phyloP scores from a whole-genome alignment of 2,888 invertebrate genomes.

The Ormyrus pomaceus region DNA sequence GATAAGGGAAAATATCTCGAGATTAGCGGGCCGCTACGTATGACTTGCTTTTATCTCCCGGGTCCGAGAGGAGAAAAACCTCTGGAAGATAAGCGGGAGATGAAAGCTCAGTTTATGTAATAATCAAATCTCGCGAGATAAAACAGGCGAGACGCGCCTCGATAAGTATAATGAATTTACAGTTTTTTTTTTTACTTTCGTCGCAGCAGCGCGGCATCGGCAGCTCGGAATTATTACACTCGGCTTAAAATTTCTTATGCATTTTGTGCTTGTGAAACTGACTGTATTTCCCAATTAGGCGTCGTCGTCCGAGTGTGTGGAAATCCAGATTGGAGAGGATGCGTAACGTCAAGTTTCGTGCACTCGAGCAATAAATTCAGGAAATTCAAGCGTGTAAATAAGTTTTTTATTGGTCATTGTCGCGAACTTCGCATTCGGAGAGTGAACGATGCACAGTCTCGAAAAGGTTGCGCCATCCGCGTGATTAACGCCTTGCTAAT shows the following conservation, averaged over 20 bases:
- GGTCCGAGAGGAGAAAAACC: background rate
- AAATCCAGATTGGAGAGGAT: background rate
- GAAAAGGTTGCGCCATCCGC: constrained; percentile 41
- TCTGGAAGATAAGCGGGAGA: too few species aligned
- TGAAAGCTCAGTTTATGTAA: too few species aligned
- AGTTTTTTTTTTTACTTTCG: too few species aligned
- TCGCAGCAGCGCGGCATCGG: too few species aligned
- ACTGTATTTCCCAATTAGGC: constrained; percentile 4
- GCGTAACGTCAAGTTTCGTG: constrained; percentile 6
- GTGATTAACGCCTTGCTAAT: constrained; percentile 50
- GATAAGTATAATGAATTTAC: too few species aligned
- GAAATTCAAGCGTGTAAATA: constrained; percentile 57
- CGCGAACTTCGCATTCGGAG: constrained; percentile 16
- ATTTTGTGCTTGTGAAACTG: background rate
- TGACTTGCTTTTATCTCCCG: too few species aligned
- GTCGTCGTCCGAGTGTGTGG: background rate
- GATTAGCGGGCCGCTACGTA: too few species aligned
- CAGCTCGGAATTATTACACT: constrained; percentile 7
- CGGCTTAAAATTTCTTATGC: background rate
- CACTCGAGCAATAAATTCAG: constrained; percentile 57
- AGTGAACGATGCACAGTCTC: background rate
- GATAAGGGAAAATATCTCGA: too few species aligned
- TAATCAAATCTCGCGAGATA: too few species aligned
- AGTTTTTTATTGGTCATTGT: constrained; percentile 42
- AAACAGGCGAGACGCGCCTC: too few species aligned